Conservation (phyloP, 2,113 vertebrate genomes). For the Syngnathoides biaculeatus region DNA sequence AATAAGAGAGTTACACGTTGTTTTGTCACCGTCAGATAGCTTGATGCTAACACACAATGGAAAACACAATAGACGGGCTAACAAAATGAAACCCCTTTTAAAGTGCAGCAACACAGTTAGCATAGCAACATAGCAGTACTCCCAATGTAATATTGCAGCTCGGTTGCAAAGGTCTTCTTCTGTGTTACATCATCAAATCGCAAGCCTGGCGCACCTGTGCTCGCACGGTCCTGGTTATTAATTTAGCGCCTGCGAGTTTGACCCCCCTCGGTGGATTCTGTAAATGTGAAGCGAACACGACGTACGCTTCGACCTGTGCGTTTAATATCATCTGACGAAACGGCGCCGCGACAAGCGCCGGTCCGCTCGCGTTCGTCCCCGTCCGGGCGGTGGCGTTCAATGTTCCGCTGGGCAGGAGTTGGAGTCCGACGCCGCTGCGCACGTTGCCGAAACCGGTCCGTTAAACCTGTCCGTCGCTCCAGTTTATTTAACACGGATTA, state of each 20-base stretch:
- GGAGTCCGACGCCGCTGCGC: not conserved
- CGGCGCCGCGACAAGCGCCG: not conserved
- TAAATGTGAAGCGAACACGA: not conserved
- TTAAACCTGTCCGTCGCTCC: not conserved
- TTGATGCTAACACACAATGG: no score
- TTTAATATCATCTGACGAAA: not conserved
- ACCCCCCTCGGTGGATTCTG: not conserved
- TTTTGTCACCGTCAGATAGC: no score
- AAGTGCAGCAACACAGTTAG: no score
- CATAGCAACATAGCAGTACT: no score
- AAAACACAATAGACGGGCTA: no score
- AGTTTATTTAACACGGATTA: no score
- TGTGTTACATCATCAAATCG: not conserved
- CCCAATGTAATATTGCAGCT: no score
- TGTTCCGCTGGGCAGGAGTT: not conserved
- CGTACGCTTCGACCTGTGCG: not conserved
- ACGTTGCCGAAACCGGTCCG: not conserved
- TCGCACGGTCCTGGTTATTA: not conserved
- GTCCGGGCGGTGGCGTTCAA: not conserved
- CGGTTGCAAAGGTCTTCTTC: no score
- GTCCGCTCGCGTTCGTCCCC: not conserved
- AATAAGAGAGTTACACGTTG: no score
- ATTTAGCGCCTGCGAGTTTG: not conserved
- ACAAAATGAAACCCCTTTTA: no score
- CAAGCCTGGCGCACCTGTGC: not conserved